phyloP scores from a whole-genome alignment of 1,140 invertebrate species.

The Heliconius himera region DNA sequence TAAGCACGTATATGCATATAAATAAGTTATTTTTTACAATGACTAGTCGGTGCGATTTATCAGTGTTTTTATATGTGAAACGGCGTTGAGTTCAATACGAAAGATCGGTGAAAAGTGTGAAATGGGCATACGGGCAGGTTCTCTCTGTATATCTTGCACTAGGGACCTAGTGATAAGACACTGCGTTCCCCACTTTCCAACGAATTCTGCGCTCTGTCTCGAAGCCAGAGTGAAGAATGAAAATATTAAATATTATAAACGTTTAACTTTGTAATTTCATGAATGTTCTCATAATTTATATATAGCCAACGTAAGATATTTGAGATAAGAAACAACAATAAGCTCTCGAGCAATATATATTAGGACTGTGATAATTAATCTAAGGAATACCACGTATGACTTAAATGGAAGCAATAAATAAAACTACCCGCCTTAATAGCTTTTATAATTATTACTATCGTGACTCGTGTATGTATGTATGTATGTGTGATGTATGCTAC shows the following conservation, averaged over 20 bases:
- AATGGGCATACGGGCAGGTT: too few relatives aligned
- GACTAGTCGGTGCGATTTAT: neutral
- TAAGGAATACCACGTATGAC: slow-evolving; percentile 25
- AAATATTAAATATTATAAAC: too few relatives aligned
- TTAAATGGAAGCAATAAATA: slow-evolving; percentile 27
- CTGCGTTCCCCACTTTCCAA: too few relatives aligned
- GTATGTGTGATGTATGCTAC: neutral
- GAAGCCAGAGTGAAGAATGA: too few relatives aligned
- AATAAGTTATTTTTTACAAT: neutral
- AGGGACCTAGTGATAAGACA: too few relatives aligned
- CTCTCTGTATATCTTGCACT: too few relatives aligned
- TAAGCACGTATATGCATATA: neutral
- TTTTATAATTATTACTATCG: slow-evolving; percentile 18
- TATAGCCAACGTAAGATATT: neutral
- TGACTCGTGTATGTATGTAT: neutral
- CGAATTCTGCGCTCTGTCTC: too few relatives aligned
- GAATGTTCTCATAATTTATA: neutral
- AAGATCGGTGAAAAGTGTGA: too few relatives aligned
- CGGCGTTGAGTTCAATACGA: neutral
- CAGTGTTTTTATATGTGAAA: neutral
- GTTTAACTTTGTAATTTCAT: neutral
- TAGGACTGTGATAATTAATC: slow-evolving; percentile 18
- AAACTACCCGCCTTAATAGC: slow-evolving; percentile 17
- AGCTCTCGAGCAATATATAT: slow-evolving; percentile 2
- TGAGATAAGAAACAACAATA: slow-evolving; percentile 2